A percentile compares a stretch with the other conserved stretches of the same genome.
phyloP scores from a whole-genome alignment of 37 sponge, comb jelly and placozoan species.

The Amphimedon queenslandica region DNA sequence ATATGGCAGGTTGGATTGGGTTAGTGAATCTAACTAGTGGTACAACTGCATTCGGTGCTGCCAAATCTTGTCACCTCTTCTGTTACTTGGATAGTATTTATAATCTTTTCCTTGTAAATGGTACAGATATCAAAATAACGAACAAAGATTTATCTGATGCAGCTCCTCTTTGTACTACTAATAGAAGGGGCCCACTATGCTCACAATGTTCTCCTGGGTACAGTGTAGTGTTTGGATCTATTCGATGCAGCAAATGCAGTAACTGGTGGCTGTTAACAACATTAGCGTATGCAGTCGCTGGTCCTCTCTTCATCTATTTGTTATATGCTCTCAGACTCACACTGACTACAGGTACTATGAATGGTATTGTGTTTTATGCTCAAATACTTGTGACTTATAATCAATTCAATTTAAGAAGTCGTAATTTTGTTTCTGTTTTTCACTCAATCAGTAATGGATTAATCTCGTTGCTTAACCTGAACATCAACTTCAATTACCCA shows the following conservation, averaged over 20 bases:
- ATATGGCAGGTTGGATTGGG: too few species aligned
- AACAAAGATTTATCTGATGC: too few species aligned
- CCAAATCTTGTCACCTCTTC: too few species aligned
- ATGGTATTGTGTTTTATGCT: constrained; percentile 43
- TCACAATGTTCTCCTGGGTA: too few species aligned
- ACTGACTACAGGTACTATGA: too few species aligned
- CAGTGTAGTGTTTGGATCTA: too few species aligned
- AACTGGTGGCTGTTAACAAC: not conserved
- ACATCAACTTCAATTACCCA: constrained; percentile 14
- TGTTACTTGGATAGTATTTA: too few species aligned
- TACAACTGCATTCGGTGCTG: too few species aligned
- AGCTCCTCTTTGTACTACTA: not conserved
- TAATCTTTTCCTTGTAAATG: too few species aligned
- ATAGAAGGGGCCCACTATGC: not conserved
- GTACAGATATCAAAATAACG: too few species aligned
- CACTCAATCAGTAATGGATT: not conserved
- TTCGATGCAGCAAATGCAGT: constrained; percentile 14
- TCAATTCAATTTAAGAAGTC: not conserved
- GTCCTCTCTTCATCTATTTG: too few species aligned
- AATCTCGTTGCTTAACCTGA: constrained; percentile 29
- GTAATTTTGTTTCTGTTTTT: not conserved
- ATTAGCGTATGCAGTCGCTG: not conserved
- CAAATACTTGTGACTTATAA: constrained; percentile 15
- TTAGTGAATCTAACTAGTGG: too few species aligned
- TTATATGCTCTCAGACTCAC: constrained; percentile 14